A percentile compares a stretch with the other conserved stretches of the same genome.
These are phyloP conservation scores for Ormyrus pomaceus DNA, from an alignment of 2,888 invertebrate genomes.

Conservation along the genomic window DNA sequence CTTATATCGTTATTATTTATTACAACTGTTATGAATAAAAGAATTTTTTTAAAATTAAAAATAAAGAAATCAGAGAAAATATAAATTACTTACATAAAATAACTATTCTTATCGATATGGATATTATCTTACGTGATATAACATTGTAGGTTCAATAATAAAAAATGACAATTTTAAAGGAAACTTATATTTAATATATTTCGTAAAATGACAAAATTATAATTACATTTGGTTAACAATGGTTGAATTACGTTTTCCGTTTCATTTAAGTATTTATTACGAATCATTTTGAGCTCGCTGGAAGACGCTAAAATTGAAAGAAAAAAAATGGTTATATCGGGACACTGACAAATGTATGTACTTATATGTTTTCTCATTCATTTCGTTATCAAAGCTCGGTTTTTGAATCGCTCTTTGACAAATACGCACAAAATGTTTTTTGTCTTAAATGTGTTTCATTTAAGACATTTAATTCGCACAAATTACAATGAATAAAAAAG, in stretches of 20 bases:
- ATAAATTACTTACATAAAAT: too few species aligned
- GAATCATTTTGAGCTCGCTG: conserved; percentile 52
- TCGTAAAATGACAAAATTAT: conserved; percentile 38
- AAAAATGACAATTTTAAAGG: conserved; percentile 4
- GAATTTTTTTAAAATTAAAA: too few species aligned
- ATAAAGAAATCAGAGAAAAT: too few species aligned
- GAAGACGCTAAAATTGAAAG: conserved; percentile 53
- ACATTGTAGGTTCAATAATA: background rate
- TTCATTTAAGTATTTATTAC: conserved; percentile 17
- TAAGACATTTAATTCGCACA: too few species aligned
- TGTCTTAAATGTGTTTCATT: too few species aligned
- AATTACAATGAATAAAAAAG: conserved; percentile 1
- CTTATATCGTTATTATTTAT: too few species aligned
- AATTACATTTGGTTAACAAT: conserved; percentile 45
- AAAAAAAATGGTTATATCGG: conserved; percentile 6
- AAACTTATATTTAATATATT: conserved; percentile 39
- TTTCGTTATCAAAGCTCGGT: too few species aligned
- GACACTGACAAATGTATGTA: conserved; percentile 32
- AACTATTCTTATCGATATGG: too few species aligned
- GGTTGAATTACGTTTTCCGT: conserved; percentile 4
- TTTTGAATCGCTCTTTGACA: too few species aligned
- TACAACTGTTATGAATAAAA: too few species aligned
- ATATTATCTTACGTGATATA: too few species aligned
- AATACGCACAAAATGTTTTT: too few species aligned
- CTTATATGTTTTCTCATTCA: background rate